These are phyloP conservation scores for Euzophera pinguis DNA, from an alignment of 2,888 invertebrate genomes.

Conservation along the genomic window DNA sequence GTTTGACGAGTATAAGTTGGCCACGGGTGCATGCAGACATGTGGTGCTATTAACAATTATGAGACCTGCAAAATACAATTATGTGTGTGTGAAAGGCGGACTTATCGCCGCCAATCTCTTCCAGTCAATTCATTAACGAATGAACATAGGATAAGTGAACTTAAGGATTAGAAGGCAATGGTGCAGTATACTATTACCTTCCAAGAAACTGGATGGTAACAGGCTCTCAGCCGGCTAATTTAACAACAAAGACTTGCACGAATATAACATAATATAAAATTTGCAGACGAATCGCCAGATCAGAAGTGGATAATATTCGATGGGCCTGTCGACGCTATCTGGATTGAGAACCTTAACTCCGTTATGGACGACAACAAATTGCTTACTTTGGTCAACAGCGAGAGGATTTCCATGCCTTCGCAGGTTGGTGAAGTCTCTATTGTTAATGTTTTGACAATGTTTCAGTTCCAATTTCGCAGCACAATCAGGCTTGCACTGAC, in stretches of 20 bases:
- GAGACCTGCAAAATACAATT: constrained; percentile 83
- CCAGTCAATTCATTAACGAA: no score
- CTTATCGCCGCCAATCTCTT: no score
- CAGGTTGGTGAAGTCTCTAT: constrained; percentile 40
- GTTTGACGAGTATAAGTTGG: constrained; percentile 94
- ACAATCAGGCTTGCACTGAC: no score
- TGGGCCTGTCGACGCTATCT: constrained; percentile 96
- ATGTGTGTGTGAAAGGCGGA: no score
- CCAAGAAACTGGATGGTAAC: no score
- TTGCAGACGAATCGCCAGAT: constrained; percentile 84
- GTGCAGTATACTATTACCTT: no score
- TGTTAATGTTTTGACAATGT: neutral
- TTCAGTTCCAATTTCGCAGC: no score
- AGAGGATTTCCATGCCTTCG: constrained; percentile 92
- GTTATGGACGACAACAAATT: constrained; percentile 97
- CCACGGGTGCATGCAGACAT: constrained; percentile 93
- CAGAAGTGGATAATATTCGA: constrained; percentile 96
- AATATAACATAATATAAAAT: no score
- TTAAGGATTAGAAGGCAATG: no score
- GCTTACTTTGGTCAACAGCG: constrained; percentile 93
- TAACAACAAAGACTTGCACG: no score
- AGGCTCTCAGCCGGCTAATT: no score
- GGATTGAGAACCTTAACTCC: constrained; percentile 98
- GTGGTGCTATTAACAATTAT: constrained; percentile 91
- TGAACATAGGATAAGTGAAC: no score